Conservation (phyloP, 2,113 vertebrate genomes). For the Charadrius vociferus region DNA sequence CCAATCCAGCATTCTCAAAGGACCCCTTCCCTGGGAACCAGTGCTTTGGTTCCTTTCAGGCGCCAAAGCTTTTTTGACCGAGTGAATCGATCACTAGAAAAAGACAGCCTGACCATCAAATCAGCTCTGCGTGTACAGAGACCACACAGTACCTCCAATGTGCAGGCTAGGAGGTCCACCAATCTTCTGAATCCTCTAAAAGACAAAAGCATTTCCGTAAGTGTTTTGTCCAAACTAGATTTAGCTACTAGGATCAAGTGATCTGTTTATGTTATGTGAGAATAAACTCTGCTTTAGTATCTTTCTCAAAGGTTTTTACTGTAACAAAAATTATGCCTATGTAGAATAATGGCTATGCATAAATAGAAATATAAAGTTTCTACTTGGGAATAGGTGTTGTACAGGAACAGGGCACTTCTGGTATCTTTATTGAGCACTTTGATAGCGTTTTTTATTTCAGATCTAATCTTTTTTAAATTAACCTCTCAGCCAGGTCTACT, state of each 20-base stretch:
- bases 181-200: background rate
- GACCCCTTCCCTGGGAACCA: background rate
- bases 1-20: background rate
- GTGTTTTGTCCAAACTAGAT: background rate
- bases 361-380: background rate
- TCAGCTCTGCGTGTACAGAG: constrained; percentile 8
- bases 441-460: background rate
- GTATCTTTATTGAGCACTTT: background rate
- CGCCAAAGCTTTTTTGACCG: background rate
- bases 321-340: background rate
- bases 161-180: background rate
- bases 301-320: background rate
- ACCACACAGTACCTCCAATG: background rate
- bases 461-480: background rate
- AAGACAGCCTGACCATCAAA: constrained; percentile 45
- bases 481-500: background rate
- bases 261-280: background rate
- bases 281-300: background rate
- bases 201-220: background rate
- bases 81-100: constrained; percentile 44
- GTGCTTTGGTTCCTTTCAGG: background rate
- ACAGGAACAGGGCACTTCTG: background rate
- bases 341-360: background rate
- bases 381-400: background rate
- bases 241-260: background rate